Evolutionary conservation across 2,888 invertebrate genomes (phyloP).

Genomic region (Tigriopus californicus): DNA sequence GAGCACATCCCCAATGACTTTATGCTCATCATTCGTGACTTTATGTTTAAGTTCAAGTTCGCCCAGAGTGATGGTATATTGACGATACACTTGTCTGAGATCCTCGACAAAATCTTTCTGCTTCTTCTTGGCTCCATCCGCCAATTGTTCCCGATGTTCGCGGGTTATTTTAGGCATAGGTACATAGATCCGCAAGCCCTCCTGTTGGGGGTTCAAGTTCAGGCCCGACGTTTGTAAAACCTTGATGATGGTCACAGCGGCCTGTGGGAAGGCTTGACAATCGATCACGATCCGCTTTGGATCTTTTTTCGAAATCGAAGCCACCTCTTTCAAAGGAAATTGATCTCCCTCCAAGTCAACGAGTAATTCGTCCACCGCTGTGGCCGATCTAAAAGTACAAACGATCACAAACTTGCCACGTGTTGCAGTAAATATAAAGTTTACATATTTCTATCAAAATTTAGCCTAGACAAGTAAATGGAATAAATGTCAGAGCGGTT

Average conservation of each 20-base stretch:
- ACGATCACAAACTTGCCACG: too few species aligned
- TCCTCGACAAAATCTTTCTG: slow-evolving; percentile 57
- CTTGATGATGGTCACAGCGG: slow-evolving; percentile 41
- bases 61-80: too few species aligned
- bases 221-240: slow-evolving; percentile 61
- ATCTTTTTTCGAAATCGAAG: slow-evolving; percentile 65
- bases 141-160: slow-evolving; percentile 70
- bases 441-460: too few species aligned
- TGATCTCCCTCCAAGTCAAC: slow-evolving; percentile 58
- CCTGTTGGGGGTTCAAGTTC: slow-evolving; percentile 84
- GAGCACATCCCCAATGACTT: too few species aligned
- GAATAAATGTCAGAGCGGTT: too few species aligned
- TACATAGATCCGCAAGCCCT: slow-evolving; percentile 71
- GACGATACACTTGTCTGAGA: slow-evolving; percentile 32
- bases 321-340: slow-evolving; percentile 67
- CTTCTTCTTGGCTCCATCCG: slow-evolving; percentile 65
- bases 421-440: too few species aligned
- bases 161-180: slow-evolving; percentile 81
- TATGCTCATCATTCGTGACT: too few species aligned
- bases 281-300: slow-evolving; percentile 69
- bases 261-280: slow-evolving; percentile 64
- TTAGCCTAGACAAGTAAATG: too few species aligned
- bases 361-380: slow-evolving; percentile 54
- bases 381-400: slow-evolving; percentile 29
- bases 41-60: too few species aligned